A percentile compares a stretch with the other conserved stretches of the same genome.
Conservation (phyloP, 2,797 vertebrate species). For the Poecile montanus region DNA sequence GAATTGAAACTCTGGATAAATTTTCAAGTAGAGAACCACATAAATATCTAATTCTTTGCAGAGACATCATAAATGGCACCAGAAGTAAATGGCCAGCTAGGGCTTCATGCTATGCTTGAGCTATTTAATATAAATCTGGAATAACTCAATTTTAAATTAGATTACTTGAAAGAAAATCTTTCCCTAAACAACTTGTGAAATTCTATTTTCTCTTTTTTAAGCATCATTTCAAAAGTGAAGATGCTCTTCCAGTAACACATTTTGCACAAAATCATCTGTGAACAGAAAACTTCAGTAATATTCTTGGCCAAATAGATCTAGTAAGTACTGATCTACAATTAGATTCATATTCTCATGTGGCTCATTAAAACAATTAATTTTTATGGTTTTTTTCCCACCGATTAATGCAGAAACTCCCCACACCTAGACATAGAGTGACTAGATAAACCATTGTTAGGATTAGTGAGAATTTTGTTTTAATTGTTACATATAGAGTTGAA, state of each 20-base stretch:
- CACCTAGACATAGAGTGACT: background rate
- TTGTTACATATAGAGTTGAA: background rate
- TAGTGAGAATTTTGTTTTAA: background rate
- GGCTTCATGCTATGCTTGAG: background rate
- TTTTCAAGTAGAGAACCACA: background rate
- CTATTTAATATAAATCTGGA: background rate
- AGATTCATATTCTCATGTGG: background rate
- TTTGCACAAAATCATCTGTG: background rate
- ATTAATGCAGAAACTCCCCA: background rate
- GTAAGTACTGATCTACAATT: background rate
- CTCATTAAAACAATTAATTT: background rate
- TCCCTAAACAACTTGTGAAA: background rate
- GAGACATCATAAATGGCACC: background rate
- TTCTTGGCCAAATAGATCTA: background rate
- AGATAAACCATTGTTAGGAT: background rate
- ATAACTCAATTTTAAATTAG: background rate
- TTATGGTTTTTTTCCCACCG: fast-evolving
- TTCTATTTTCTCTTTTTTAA: background rate
- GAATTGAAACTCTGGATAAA: background rate
- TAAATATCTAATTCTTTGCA: background rate
- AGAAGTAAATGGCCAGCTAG: background rate
- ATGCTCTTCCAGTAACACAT: background rate
- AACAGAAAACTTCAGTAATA: background rate
- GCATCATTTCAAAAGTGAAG: background rate
- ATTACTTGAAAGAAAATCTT: background rate